Percentiles rank a stretch among this genome's conserved stretches.
phyloP scores from a whole-genome alignment of 2,113 vertebrate genomes.

The Cettia cetti region DNA sequence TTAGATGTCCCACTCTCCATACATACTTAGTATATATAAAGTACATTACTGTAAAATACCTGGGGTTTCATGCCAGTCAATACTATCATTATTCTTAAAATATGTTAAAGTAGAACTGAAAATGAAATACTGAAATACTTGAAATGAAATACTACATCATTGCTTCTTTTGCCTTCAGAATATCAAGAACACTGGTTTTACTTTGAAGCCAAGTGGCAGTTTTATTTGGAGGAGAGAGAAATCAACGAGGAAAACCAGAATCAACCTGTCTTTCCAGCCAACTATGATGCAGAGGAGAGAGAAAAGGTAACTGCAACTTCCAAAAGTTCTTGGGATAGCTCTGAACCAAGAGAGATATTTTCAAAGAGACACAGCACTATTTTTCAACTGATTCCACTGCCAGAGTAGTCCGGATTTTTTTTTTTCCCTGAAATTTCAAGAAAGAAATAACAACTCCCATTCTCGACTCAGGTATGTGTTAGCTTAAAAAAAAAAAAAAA shows the following conservation, averaged over 20 bases:
- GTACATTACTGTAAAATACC: background rate
- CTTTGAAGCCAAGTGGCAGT: slow-evolving; percentile 98
- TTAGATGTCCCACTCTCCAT: background rate
- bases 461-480: background rate
- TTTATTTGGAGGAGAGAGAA: slow-evolving; percentile 92
- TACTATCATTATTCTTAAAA: background rate
- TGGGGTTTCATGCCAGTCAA: background rate
- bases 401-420: background rate
- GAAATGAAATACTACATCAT: background rate
- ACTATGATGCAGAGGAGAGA: slow-evolving; percentile 84
- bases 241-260: slow-evolving; percentile 82
- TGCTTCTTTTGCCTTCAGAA: slow-evolving; percentile 72
- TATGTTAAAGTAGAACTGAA: background rate
- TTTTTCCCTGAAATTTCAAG: background rate
- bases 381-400: background rate
- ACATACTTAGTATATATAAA: background rate
- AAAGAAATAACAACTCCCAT: background rate
- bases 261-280: slow-evolving; percentile 79
- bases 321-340: background rate
- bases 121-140: no score
- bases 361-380: background rate
- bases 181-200: slow-evolving; percentile 99
- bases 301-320: slow-evolving; percentile 80
- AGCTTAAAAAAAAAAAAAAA: background rate
- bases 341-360: background rate